Evolutionary conservation across 2,888 invertebrate genomes (phyloP), one percentile per base, ranked within the genome.

Genomic region (Papilio demoleus): DNA sequence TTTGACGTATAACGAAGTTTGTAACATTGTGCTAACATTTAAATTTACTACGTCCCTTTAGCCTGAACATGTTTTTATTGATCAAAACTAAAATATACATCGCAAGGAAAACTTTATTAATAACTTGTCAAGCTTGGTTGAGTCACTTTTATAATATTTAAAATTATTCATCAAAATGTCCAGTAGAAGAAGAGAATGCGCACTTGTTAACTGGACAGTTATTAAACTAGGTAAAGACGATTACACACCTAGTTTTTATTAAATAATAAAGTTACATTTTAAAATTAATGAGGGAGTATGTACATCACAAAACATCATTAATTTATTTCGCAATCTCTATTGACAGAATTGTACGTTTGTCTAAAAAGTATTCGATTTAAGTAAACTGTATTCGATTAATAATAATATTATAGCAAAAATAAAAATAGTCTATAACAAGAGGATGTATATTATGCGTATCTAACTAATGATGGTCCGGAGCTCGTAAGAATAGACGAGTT

Each of bases 401-500:
- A 31, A 36, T 38, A 19, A 59, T 12, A 14, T 5, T 0, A 22
- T 19, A n/a, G 5, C 14, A 22, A 17, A 22, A 59, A 59, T 14
- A 19, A 22, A 59, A 38, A 14, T 17, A 12, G 6, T 12, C 2
- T 19, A 19, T 22, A 59, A 19, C 38, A 59, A 38, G 14, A 38
- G 14, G 12, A n/a, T 38, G 58, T 9, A 31, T 36, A 65, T 22
- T 34, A 45, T 62, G 34, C 22, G 63, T 72, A 64, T 66, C 60
- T 68, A 40, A 72, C 70, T 75, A 75, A 74, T 70, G 71, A 72
- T 71, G 73, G 70, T 68, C 64, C 50, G 62, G 65, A 74, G 73
- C 76, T 75, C 75, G 76, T 75, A 76, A 76, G 78, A 76, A 74
- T 75, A 76, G 80, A 78, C 76, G 77, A 75, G 76, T 65, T 69